Conservation (phyloP, 2,113 vertebrate genomes). For the Pogonocichla stellata region DNA sequence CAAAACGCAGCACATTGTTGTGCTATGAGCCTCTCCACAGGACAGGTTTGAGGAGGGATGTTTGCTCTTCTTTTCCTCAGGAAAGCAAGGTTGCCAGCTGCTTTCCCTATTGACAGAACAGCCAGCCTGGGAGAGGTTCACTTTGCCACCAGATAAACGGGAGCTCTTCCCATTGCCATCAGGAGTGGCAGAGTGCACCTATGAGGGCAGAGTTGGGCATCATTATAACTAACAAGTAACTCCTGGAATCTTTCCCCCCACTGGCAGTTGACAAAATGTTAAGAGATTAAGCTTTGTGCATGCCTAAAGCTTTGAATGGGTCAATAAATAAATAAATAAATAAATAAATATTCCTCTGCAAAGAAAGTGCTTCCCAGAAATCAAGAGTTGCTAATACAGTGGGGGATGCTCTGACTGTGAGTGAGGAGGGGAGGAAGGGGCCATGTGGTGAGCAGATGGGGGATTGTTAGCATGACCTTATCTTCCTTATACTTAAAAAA, state of each 20-base stretch:
- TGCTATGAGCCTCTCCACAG: neutral
- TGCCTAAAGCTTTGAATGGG: neutral
- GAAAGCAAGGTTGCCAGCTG: neutral
- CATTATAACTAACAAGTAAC: neutral
- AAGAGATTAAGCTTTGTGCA: neutral
- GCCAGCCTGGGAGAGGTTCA: neutral
- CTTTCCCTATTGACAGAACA: neutral
- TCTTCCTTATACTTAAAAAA: neutral
- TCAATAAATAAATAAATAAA: neutral
- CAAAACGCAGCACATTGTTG: neutral
- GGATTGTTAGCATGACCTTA: neutral
- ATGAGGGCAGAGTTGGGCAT: neutral
- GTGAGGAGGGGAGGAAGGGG: neutral
- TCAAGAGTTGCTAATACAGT: neutral
- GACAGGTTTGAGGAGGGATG: neutral
- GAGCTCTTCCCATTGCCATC: fast-evolving
- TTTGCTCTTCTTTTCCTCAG: neutral
- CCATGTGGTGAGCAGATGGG: neutral
- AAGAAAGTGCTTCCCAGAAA: neutral
- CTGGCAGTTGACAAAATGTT: neutral
- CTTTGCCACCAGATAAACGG: neutral
- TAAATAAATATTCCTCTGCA: neutral
- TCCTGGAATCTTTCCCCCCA: neutral
- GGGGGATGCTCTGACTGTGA: neutral
- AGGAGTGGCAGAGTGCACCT: neutral